Evolutionary conservation across 2,888 invertebrate genomes (phyloP).

Genomic region (Leucania comma): DNA sequence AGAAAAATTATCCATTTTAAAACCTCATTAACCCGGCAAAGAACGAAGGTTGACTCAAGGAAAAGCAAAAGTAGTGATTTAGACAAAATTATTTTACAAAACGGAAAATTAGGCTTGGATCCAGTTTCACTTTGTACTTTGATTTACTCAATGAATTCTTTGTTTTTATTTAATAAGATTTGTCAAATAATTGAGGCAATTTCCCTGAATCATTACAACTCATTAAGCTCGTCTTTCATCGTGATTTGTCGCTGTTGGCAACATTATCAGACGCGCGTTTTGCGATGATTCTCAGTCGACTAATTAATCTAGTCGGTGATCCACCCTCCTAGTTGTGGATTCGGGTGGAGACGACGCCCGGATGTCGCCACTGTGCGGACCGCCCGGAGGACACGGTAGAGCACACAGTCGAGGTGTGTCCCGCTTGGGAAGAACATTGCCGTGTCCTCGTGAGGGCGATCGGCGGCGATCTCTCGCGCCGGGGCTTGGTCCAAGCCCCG

Average conservation of each 20-base stretch:
- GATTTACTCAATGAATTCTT: conserved; percentile 8
- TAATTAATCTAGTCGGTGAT: conserved; percentile 22
- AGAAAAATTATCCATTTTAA: conserved; percentile 7
- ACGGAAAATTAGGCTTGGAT: background rate
- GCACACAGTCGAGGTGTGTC: too few relatives aligned
- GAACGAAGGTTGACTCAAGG: background rate
- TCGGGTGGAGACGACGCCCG: too few relatives aligned
- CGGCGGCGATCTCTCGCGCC: too few relatives aligned
- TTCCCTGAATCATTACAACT: conserved; percentile 24
- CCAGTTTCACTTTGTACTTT: conserved; percentile 34
- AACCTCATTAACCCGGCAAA: conserved; percentile 9
- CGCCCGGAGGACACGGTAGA: too few relatives aligned
- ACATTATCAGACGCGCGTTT: conserved; percentile 13
- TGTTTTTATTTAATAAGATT: conserved; percentile 30
- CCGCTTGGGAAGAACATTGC: too few relatives aligned
- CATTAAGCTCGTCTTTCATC: conserved; percentile 32
- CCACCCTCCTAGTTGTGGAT: too few relatives aligned
- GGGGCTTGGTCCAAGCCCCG: too few relatives aligned
- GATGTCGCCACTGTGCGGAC: too few relatives aligned
- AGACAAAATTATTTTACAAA: conserved; percentile 16
- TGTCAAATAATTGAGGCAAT: conserved; percentile 17
- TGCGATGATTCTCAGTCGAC: conserved; percentile 12
- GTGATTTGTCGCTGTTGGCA: conserved; percentile 14
- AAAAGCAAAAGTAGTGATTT: conserved; percentile 29
- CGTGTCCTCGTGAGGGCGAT: too few relatives aligned